These are phyloP conservation scores for Lophotriccus pileatus DNA, from an alignment of 2,797 vertebrate genomes.

Conservation along the genomic window DNA sequence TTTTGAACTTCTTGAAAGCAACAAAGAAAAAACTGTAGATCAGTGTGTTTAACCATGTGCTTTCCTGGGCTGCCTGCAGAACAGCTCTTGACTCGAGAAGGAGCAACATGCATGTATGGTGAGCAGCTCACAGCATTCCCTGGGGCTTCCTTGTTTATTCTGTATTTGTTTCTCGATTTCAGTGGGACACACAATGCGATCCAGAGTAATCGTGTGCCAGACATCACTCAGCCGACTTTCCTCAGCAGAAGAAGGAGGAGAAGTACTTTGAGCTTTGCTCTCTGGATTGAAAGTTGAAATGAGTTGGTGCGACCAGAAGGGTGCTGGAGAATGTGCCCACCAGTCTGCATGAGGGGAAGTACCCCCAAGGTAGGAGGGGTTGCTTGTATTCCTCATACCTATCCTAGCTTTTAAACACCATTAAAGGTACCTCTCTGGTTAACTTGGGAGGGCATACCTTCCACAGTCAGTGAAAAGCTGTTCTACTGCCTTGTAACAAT, in stretches of 20 bases:
- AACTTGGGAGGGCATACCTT: not conserved
- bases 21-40: not conserved
- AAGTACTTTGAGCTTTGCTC: not conserved
- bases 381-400: not conserved
- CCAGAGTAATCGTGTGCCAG: accelerated
- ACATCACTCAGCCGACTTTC: not conserved
- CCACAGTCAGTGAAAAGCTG: not conserved
- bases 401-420: not conserved
- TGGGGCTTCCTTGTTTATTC: not conserved
- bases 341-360: not conserved
- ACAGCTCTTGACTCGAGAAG: not conserved
- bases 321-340: not conserved
- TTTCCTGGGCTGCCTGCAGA: not conserved
- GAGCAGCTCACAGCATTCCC: not conserved
- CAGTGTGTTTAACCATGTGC: not conserved
- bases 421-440: not conserved
- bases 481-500: not conserved
- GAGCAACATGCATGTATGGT: accelerated
- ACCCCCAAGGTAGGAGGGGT: not conserved
- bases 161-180: not conserved
- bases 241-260: not conserved
- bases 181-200: not conserved
- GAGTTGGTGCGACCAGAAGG: not conserved
- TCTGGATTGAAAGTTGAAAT: not conserved
- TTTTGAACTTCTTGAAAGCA: slow-evolving; percentile 47